Conservation (phyloP, 1,140 invertebrate genomes). For the Teleogryllus occipitalis region DNA sequence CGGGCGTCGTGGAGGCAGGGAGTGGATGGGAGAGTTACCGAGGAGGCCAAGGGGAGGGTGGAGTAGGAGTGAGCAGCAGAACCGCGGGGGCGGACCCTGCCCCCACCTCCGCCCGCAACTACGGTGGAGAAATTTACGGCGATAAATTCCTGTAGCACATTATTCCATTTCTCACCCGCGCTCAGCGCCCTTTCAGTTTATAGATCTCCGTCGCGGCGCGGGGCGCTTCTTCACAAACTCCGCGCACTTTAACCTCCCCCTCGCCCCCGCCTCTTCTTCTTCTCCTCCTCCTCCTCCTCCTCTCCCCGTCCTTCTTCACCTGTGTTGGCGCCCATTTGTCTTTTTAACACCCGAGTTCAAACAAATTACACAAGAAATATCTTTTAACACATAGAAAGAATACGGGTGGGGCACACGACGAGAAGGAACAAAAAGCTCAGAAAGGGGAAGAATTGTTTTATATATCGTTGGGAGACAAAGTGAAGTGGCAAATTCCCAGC, state of each 20-base stretch:
- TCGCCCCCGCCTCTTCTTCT: constrained; percentile 5
- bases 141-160: constrained; percentile 15
- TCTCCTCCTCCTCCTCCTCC: neutral
- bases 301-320: neutral
- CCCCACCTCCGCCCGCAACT: neutral
- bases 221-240: constrained; percentile 2
- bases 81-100: too few relatives aligned
- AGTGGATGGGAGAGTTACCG: too few relatives aligned
- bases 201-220: neutral
- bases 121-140: constrained; percentile 13
- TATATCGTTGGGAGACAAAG: constrained; percentile 11
- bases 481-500: constrained; percentile 15
- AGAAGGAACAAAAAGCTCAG: neutral
- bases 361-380: constrained; percentile 18
- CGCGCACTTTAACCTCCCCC: constrained; percentile 3
- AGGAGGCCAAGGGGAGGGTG: too few relatives aligned
- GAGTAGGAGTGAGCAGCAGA: too few relatives aligned
- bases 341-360: constrained; percentile 17
- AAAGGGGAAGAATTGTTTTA: constrained; percentile 12
- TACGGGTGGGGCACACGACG: neutral
- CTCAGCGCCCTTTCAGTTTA: neutral
- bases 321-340: constrained; percentile 14
- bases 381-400: constrained; percentile 13
- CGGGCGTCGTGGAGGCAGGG: too few relatives aligned
- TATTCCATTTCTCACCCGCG: constrained; percentile 12